Evolutionary conservation across 1,140 invertebrate species (phyloP), one percentile per base, ranked within the genome.

Genomic region (Eupristina koningsbergeri): DNA sequence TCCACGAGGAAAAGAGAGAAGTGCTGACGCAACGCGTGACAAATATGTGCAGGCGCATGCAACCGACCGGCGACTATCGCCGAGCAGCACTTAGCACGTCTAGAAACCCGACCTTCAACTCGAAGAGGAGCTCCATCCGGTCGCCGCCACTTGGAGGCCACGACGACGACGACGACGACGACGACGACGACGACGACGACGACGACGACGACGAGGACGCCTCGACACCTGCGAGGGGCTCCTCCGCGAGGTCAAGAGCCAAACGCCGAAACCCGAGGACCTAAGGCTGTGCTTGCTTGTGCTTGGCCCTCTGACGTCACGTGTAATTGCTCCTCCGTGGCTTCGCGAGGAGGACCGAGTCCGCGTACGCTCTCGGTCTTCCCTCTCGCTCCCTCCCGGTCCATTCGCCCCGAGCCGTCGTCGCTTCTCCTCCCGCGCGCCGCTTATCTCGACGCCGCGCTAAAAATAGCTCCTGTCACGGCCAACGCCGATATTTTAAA

Each of bases 381-480:
- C 36, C 34, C 80, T 61, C n/a, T 34, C 39, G n/a, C 61, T 7
- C 11, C 9, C 64, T 78, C 45, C 41, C 26, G n/a, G n/a, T 34
- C 45, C 36, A 15, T 29, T 29, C 34, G 3, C 64, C 17, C 64
- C 31, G 0, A 45, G 19, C 74, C 7, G 17, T 53, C 81, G 61
- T 22, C 22, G 7, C 22, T 1, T 22, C 53, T 9, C 22, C 53
- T 26, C 22, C 47, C 77, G 75, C 85, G 64, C 81, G 81, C 73
- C 88, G 89, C 91, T 92, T 92, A 91, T 92, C 90, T 92, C 71
- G 76, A 75, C 88, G 88, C 80, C 86, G 86, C 86, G 86, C 91
- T 92, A 92, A 92, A 92, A 92, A 91, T 92, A 92, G 89, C 89
- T 81, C 88, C 89, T 91, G 89, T 92, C 91, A 92, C 89, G 91